A percentile compares a stretch with the other conserved stretches of the same genome.
Evolutionary conservation across 2,113 vertebrate species (phyloP).

Genomic region (Falcunculus frontatus): DNA sequence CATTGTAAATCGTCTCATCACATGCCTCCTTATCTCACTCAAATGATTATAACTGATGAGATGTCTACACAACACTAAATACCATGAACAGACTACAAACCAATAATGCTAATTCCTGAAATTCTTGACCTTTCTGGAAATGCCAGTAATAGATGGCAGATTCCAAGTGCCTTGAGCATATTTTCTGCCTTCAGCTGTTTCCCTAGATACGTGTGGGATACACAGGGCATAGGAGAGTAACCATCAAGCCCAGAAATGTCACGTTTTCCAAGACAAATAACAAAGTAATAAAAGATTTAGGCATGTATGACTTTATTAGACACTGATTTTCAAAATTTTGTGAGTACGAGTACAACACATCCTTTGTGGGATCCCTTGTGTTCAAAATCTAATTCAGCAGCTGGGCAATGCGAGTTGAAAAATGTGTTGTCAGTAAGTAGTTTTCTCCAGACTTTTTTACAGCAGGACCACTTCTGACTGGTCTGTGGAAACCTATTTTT

Average conservation of each 20-base stretch:
- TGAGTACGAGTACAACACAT: not conserved
- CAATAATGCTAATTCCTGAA: not conserved
- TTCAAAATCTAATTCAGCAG: not conserved
- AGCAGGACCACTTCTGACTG: not conserved
- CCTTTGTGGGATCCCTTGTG: not conserved
- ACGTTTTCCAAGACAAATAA: not conserved
- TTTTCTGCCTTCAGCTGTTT: not conserved
- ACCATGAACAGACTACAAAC: not conserved
- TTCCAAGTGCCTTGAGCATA: not conserved
- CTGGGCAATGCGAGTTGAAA: not conserved
- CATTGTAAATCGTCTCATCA: not conserved
- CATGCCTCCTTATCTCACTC: not conserved
- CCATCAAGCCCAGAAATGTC: not conserved
- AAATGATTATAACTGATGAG: not conserved
- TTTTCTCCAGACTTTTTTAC: not conserved
- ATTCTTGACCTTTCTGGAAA: not conserved
- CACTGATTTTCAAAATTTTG: not conserved
- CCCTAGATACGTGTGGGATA: not conserved
- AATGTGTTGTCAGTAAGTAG: not conserved
- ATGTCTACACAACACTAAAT: not conserved
- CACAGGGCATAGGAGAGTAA: not conserved
- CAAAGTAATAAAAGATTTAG: not conserved
- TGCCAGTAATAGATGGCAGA: not conserved
- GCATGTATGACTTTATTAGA: not conserved
- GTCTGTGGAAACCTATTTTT: not conserved